Base-by-base conservation (phyloP, 2,888 invertebrate species). In the Drosophila dives region DNA sequence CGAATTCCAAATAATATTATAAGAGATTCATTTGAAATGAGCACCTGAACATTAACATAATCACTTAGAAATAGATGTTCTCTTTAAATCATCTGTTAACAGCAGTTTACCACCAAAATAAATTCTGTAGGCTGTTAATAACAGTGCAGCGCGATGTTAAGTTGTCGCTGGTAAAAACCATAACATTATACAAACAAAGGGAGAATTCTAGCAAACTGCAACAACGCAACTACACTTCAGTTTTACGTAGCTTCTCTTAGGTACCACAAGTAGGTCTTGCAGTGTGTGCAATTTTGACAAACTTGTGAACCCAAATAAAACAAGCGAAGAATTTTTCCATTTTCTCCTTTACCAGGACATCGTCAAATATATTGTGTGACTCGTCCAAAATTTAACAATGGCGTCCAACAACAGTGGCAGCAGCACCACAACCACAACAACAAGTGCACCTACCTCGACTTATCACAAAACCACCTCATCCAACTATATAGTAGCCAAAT, bases 401-500 rank as follows among this genome's bases (percentile, higher is more conserved):
- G 89, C 84, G 56, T 76, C 64, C 48, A 68, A 64, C 29, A 60
- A 64, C 45, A 70, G 56, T 45, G 45, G 45, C 32, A 54, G 66
- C 20, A 67, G 68, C 32, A 63, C 40, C 49, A 54, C 45, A 36
- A 65, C 64, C 34, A 40, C 61, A 2, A 29, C 50, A 0, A 29
- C 48, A 6, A 55, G 60, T 23, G 33, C 62, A 53, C 54, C 77
- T 4, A 70, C 48, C 11, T 72, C 87, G 1, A 45, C 58, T 0
- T 77, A 72, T 53, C 80, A 75, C 40, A 74, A 68, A 26, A 80
- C 50, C 29, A 54, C 56, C 32, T 75, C 83, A 87, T 93, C 90
- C 77, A 74, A 59, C 40, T 90, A 86, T 69, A 87, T 83, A 70
- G 79, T 80, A 12, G 94, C 93, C 86, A 94, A 91, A 76, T 96